phyloP scores from a whole-genome alignment of 2,888 invertebrate genomes.

The Agrotis ipsilon region DNA sequence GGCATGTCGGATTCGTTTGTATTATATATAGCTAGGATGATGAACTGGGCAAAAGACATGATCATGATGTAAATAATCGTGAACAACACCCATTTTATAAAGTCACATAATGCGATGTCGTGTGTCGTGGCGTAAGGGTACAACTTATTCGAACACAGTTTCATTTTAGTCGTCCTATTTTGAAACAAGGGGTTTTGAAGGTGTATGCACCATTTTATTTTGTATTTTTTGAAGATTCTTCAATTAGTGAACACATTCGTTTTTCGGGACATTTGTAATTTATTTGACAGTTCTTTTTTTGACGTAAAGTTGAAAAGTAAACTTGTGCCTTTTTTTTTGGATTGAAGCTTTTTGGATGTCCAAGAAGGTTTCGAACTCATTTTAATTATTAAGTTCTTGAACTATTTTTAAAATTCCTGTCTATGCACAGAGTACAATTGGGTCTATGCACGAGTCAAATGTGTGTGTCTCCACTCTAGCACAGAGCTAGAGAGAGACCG shows the following conservation, averaged over 20 bases:
- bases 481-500: too few species aligned
- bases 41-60: constrained; percentile 76
- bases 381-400: not conserved
- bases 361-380: not conserved
- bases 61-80: constrained; percentile 73
- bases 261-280: constrained; percentile 1
- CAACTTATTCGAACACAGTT: constrained; percentile 69
- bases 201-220: constrained; percentile 16
- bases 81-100: constrained; percentile 70
- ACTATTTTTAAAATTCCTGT: too few species aligned
- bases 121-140: constrained; percentile 72
- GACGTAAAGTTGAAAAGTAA: too few species aligned
- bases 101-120: constrained; percentile 72
- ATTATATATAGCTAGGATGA: constrained; percentile 69
- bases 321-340: not conserved
- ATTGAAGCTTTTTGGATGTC: not conserved
- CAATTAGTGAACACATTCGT: not conserved
- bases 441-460: too few species aligned
- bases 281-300: constrained; percentile 16
- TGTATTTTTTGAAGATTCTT: not conserved
- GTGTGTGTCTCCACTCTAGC: too few species aligned
- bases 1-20: constrained; percentile 76
- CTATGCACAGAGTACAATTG: too few species aligned
- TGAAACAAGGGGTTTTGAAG: not conserved
- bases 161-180: constrained; percentile 59